Evolutionary conservation across 2,888 invertebrate genomes (phyloP), one percentile per base, ranked within the genome.

Genomic region (Formica aserva): DNA sequence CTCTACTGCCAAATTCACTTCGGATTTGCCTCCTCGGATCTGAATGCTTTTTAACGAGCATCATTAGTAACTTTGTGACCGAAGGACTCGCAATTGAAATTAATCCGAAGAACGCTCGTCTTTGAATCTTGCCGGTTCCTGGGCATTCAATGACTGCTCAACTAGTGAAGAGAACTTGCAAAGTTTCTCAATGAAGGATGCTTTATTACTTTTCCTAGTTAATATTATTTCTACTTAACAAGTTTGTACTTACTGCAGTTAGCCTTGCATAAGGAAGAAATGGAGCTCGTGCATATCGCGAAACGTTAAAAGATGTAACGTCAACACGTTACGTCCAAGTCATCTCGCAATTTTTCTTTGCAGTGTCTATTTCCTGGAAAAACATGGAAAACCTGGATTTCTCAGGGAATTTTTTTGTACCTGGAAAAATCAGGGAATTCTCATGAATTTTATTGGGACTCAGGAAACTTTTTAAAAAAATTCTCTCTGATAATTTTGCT

Each of bases 21-120:
- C 63, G 63, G 63, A 63, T 52, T 60, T 29, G 41, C 52, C 57
- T 60, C 52, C 75, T 41, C 29, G 81, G 13, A 63, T 41, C 18
- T 75, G 75, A 81, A 81, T 81, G 65, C 63, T 63, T 81, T 75
- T 81, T 81, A 81, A 81, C 81, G 81, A 81, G 81, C 52, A 38
- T 75, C 75, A 75, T 75, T 76, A 81, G 76, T 65, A 81, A 81
- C 63, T 81, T 75, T 18, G 63, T 60, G 45, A 67, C 71, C 45
- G 71, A 45, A 26, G 35, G 48, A 55, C 29, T 76, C 55, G 72
- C 72, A 72, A 45, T 35, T n/a, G 38, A 41, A 81, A 75, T 81
- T 81, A 81, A 76, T 76, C 57, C 75, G 48, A 32, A 35, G 38
- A 35, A 26, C 29, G 32, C 35, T 48, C 52, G 48, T 63, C 29